Conservation (phyloP, 1,140 invertebrate genomes). For the Elysia chlorotica region DNA sequence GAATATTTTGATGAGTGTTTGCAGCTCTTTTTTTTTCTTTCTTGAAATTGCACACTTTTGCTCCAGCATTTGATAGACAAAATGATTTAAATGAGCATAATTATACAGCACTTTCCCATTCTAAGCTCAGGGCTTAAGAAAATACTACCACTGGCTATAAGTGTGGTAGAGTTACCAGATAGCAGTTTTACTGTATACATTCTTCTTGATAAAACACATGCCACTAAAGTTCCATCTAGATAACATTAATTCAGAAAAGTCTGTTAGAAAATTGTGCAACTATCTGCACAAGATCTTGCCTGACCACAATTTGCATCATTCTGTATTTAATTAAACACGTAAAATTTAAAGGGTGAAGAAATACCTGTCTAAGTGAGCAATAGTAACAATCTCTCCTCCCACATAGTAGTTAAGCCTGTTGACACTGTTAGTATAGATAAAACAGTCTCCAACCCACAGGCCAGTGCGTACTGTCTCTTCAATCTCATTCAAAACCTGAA, state of each 20-base stretch:
- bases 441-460: conserved; percentile 98
- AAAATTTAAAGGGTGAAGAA: conserved; percentile 7
- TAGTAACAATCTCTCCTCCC: conserved; percentile 97
- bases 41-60: too few relatives aligned
- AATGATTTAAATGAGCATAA: too few relatives aligned
- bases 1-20: too few relatives aligned
- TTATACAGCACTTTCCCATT: too few relatives aligned
- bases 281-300: neutral
- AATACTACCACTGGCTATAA: neutral
- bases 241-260: too few relatives aligned
- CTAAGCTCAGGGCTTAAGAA: too few relatives aligned
- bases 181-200: neutral
- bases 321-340: neutral
- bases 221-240: too few relatives aligned
- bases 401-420: conserved; percentile 99
- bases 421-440: conserved; percentile 98
- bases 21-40: too few relatives aligned
- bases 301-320: neutral
- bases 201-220: neutral
- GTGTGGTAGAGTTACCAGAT: neutral
- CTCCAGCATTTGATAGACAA: too few relatives aligned
- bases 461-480: conserved; percentile 94
- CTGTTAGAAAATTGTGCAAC: neutral
- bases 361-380: conserved; percentile 91
- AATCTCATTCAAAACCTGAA: conserved; percentile 82